Percentiles rank a stretch among this genome's conserved stretches.
phyloP scores from a whole-genome alignment of 2,113 vertebrate species.

The Taxidea taxus region DNA sequence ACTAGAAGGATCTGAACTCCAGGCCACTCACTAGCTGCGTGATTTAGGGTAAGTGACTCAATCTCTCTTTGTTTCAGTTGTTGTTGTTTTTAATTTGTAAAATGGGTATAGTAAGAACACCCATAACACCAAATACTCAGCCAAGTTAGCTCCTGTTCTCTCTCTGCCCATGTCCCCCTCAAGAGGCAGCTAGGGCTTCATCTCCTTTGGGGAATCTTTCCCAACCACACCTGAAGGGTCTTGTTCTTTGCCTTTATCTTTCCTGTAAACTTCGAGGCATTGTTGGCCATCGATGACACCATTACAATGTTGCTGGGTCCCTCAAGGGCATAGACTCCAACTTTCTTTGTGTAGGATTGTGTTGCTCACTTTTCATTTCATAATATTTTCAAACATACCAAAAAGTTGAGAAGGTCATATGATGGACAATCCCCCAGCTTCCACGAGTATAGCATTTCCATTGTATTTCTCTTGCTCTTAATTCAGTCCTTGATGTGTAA shows the following conservation, averaged over 20 bases:
- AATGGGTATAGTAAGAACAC: not conserved
- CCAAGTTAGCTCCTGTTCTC: not conserved
- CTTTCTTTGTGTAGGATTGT: not conserved
- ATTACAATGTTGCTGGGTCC: not conserved
- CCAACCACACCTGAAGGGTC: too few species aligned
- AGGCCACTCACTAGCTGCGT: not conserved
- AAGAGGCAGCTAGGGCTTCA: not conserved
- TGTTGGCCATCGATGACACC: not conserved
- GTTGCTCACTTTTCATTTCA: not conserved
- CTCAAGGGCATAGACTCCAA: not conserved
- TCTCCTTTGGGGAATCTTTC: not conserved
- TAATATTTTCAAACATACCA: not conserved
- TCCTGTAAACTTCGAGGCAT: fast-evolving
- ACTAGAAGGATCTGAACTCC: not conserved
- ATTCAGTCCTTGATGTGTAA: fast-evolving
- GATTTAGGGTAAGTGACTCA: not conserved
- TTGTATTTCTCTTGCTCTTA: not conserved
- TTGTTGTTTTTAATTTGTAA: not conserved
- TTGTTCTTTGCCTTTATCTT: not conserved
- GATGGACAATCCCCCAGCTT: fast-evolving
- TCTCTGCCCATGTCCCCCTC: not conserved
- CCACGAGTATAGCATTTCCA: fast-evolving
- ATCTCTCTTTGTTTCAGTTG: not conserved
- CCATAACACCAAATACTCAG: too few species aligned
- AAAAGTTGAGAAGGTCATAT: not conserved